Conservation (phyloP, 2,113 vertebrate species). For the Notiomystis cincta region DNA sequence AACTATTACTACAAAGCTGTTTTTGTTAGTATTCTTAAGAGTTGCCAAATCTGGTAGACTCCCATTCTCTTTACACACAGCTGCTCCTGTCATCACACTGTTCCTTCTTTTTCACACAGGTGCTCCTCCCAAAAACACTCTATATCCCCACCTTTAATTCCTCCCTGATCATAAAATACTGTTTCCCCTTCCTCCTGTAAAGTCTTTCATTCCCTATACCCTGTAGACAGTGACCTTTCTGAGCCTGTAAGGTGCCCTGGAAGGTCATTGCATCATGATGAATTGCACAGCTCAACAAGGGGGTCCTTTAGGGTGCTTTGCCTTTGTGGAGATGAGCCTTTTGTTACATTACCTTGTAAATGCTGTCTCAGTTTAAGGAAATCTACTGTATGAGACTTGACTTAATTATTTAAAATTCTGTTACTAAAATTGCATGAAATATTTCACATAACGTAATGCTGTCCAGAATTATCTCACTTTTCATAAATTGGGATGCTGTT, state of each 20-base stretch:
- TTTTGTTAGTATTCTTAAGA: neutral
- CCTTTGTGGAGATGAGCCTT: neutral
- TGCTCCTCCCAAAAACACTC: neutral
- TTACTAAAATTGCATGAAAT: neutral
- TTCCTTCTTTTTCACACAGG: neutral
- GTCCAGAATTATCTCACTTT: neutral
- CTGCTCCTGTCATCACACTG: neutral
- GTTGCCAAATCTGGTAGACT: neutral
- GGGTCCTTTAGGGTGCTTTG: neutral
- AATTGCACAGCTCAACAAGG: accelerated
- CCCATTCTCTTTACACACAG: neutral
- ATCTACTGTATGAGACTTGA: neutral
- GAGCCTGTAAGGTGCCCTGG: neutral
- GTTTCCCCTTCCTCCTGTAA: neutral
- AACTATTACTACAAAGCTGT: neutral
- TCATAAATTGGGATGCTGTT: neutral
- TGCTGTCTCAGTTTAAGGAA: neutral
- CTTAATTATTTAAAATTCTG: neutral
- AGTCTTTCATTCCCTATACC: neutral
- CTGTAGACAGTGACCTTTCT: neutral
- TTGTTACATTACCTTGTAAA: neutral
- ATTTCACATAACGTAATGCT: neutral
- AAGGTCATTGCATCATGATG: neutral
- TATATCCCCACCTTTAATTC: neutral
- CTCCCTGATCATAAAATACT: neutral